Conservation (phyloP, 1,140 invertebrate genomes). For the Drosophila quadrilineata region DNA sequence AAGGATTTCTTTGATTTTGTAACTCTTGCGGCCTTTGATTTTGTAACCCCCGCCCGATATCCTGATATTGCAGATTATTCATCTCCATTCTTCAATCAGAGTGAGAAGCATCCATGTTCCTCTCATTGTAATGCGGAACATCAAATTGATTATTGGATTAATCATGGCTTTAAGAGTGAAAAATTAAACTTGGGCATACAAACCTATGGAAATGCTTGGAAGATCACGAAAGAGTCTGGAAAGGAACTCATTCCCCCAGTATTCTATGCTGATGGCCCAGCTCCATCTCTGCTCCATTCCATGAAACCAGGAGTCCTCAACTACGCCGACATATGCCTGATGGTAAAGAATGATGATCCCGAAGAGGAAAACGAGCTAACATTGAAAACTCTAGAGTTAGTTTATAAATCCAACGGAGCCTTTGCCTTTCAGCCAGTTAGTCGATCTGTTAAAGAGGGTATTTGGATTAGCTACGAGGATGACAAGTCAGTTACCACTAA, state of each 20-base stretch:
- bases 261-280: constrained; percentile 46
- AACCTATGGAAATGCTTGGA: constrained; percentile 91
- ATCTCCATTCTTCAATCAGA: constrained; percentile 84
- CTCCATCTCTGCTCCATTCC: background rate
- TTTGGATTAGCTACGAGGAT: background rate
- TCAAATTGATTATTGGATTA: background rate
- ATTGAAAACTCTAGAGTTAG: too few relatives aligned
- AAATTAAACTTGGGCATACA: constrained; percentile 92
- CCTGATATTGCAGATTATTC: constrained; percentile 88
- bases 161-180: constrained; percentile 78
- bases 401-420: too few relatives aligned
- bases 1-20: constrained; percentile 85
- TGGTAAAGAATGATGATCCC: background rate
- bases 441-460: too few relatives aligned
- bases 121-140: background rate
- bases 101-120: constrained; percentile 80
- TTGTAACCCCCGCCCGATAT: constrained; percentile 86
- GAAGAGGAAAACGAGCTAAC: background rate
- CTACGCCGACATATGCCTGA: background rate
- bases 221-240: constrained; percentile 86
- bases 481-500: background rate
- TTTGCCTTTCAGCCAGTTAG: background rate
- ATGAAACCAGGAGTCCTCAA: background rate
- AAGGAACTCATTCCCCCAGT: constrained; percentile 85
- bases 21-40: constrained; percentile 89